Conservation (phyloP, 2,113 vertebrate species). For the Austrofundulus limnaeus region DNA sequence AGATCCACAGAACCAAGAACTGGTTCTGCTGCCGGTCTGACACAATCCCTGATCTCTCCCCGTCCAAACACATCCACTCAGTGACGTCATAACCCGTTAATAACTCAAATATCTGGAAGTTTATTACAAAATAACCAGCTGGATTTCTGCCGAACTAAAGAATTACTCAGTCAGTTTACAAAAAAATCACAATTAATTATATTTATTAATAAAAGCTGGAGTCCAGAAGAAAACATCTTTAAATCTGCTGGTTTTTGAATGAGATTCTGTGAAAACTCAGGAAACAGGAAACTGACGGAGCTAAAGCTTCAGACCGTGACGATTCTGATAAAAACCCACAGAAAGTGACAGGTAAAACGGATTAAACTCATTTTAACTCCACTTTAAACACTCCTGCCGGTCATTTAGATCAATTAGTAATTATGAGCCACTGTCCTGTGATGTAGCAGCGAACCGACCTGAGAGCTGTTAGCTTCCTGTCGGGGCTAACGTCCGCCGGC, state of each 20-base stretch:
- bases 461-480: too few species aligned
- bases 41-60: too few species aligned
- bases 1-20: too few species aligned
- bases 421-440: too few species aligned
- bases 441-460: background rate
- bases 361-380: background rate
- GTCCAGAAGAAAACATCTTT: background rate
- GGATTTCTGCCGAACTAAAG: background rate
- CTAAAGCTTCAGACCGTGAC: background rate
- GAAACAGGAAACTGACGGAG: background rate
- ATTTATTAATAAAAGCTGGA: rapidly evolving
- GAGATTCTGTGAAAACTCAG: background rate
- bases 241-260: rapidly evolving
- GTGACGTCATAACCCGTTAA: too few species aligned
- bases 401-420: too few species aligned
- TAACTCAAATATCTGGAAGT: background rate
- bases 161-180: background rate
- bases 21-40: too few species aligned
- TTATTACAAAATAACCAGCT: background rate
- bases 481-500: conserved; percentile 17
- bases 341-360: too few species aligned
- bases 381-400: background rate
- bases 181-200: background rate
- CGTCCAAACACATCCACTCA: too few species aligned
- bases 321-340: background rate